Conservation (phyloP, 2,888 invertebrate species). For the Romanomermis culicivorax region DNA sequence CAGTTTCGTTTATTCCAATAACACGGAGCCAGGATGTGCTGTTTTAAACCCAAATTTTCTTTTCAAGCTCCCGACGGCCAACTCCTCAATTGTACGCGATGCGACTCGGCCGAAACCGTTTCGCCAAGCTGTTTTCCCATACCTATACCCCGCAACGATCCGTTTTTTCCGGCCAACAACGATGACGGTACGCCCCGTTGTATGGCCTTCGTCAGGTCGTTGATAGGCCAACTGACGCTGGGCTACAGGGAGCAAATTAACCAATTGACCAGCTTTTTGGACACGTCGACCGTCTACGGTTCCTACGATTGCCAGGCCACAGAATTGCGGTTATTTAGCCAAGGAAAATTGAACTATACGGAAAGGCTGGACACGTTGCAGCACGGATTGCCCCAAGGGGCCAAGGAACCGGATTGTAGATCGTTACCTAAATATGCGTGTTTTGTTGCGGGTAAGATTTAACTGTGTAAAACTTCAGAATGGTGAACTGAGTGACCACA, state of each 20-base stretch:
- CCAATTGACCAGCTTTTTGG: conserved; percentile 68
- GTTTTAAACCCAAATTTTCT: neutral
- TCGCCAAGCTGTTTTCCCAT: conserved; percentile 88
- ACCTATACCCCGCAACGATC: conserved; percentile 65
- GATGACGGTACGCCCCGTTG: conserved; percentile 59
- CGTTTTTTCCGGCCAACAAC: conserved; percentile 58
- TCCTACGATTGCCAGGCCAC: conserved; percentile 62
- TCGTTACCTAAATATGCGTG: conserved; percentile 13
- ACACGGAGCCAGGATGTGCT: neutral
- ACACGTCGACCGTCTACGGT: conserved; percentile 58
- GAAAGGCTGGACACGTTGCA: conserved; percentile 13
- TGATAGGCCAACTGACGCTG: conserved; percentile 68
- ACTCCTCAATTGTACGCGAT: conserved; percentile 37
- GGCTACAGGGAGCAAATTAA: conserved; percentile 59
- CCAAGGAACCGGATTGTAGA: conserved; percentile 25
- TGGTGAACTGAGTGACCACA: no score
- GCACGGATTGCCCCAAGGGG: conserved; percentile 27
- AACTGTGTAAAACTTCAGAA: neutral
- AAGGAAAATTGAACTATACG: conserved; percentile 37
- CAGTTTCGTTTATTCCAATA: no score
- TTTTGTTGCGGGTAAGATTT: conserved; percentile 9
- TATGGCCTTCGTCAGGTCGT: conserved; percentile 77
- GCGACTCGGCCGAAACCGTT: conserved; percentile 63
- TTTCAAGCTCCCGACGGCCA: conserved; percentile 20
- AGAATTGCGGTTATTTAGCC: conserved; percentile 50